Percentiles rank a stretch among this genome's conserved stretches.
phyloP scores from a whole-genome alignment of 2,888 invertebrate species.

The Phyllotreta striolata region DNA sequence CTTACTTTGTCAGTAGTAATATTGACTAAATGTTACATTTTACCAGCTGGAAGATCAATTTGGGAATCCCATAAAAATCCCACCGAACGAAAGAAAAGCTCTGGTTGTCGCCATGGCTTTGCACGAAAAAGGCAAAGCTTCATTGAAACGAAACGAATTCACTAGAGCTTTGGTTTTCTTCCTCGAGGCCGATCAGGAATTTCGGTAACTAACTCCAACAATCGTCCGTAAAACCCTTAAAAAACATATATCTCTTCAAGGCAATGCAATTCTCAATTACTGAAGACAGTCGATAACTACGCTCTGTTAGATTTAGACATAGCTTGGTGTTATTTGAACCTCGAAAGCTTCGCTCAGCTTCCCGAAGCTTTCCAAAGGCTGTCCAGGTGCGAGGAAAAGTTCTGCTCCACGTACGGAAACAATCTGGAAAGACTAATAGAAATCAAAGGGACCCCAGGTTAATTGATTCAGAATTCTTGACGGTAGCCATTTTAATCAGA shows the following conservation, averaged over 20 bases:
- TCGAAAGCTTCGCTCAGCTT: conserved; percentile 74
- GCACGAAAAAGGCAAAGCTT: conserved; percentile 79
- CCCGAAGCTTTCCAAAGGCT: conserved; percentile 78
- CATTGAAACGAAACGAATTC: conserved; percentile 71
- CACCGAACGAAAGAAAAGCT: conserved; percentile 72
- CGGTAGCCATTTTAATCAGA: not conserved
- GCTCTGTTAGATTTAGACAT: conserved; percentile 85
- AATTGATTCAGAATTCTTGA: conserved; percentile 31
- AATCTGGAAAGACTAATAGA: conserved; percentile 69
- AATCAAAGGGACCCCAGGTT: conserved; percentile 68
- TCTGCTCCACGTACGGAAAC: conserved; percentile 71
- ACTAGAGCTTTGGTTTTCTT: conserved; percentile 76
- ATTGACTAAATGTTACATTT: conserved; percentile 18
- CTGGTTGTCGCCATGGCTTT: conserved; percentile 79
- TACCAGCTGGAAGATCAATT: conserved; percentile 79
- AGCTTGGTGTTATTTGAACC: conserved; percentile 87
- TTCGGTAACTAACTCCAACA: conserved; percentile 61
- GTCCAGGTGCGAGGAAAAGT: conserved; percentile 71
- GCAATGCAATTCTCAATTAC: conserved; percentile 70
- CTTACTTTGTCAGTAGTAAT: conserved; percentile 13
- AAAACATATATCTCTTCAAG: conserved; percentile 60
- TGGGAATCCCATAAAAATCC: conserved; percentile 76
- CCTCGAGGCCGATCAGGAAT: conserved; percentile 79
- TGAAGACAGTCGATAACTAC: conserved; percentile 82
- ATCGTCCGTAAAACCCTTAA: conserved; percentile 15